These are phyloP conservation scores for Lordiphosa andalusiaca DNA, from an alignment of 2,888 invertebrate species.

Conservation along the genomic window DNA sequence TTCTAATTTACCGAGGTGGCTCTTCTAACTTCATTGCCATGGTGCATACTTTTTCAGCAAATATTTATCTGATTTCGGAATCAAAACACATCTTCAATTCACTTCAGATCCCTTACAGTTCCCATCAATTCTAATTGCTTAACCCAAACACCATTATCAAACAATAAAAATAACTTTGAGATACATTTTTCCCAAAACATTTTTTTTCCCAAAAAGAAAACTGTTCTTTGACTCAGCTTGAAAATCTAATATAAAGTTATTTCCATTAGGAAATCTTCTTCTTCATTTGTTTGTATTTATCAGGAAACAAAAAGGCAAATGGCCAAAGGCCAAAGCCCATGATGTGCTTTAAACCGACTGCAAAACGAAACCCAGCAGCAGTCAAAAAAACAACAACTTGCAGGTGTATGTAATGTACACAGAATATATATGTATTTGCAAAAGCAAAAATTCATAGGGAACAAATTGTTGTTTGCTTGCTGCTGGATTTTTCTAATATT, in stretches of 20 bases:
- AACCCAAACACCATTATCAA: too few species aligned
- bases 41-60: too few species aligned
- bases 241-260: too few species aligned
- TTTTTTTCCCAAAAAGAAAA: too few species aligned
- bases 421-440: conserved; percentile 33
- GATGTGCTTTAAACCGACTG: conserved; percentile 21
- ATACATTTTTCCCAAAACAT: too few species aligned
- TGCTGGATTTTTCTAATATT: conserved; percentile 47
- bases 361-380: conserved; percentile 10
- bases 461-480: conserved; percentile 55
- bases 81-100: too few species aligned
- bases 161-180: too few species aligned
- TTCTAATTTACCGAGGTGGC: too few species aligned
- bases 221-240: not conserved
- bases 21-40: too few species aligned
- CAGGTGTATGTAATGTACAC: conserved; percentile 12
- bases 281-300: not conserved
- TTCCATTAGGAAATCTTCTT: not conserved
- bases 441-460: conserved; percentile 48
- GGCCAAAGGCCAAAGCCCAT: conserved; percentile 28
- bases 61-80: too few species aligned
- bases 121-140: too few species aligned
- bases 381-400: conserved; percentile 11
- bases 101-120: too few species aligned
- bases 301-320: conserved; percentile 32